Conservation (phyloP, 2,888 invertebrate species). For the Galerucella calmariensis region DNA sequence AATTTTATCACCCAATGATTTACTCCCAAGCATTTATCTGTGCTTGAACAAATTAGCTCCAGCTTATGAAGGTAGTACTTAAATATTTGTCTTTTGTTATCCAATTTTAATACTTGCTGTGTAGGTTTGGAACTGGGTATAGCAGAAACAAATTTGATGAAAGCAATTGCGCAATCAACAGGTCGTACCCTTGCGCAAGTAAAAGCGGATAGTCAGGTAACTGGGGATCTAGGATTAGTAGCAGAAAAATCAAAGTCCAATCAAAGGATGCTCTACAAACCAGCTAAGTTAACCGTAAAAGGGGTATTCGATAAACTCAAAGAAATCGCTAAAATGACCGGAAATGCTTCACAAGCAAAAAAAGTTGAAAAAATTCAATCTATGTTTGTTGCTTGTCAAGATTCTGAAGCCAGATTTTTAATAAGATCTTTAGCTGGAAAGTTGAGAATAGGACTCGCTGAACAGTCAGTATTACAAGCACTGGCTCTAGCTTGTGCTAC, state of each 20-base stretch:
- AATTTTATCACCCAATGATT: slow-evolving; percentile 86
- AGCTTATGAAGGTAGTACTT: slow-evolving; percentile 84
- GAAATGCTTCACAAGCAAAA: slow-evolving; percentile 75
- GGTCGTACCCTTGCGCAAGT: slow-evolving; percentile 87
- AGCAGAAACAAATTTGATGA: slow-evolving; percentile 94
- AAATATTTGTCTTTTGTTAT: slow-evolving; percentile 2
- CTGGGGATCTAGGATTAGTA: slow-evolving; percentile 91
- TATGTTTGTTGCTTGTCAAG: slow-evolving; percentile 91
- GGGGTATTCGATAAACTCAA: slow-evolving; percentile 85
- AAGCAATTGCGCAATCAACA: slow-evolving; percentile 91
- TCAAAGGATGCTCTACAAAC: slow-evolving; percentile 90
- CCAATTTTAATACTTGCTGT: slow-evolving; percentile 12
- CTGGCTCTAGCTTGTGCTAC: slow-evolving; percentile 85
- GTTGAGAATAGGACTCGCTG: slow-evolving; percentile 94
- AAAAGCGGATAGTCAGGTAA: slow-evolving; percentile 74
- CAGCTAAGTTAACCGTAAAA: slow-evolving; percentile 68
- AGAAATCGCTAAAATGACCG: slow-evolving; percentile 88
- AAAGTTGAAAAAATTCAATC: slow-evolving; percentile 93
- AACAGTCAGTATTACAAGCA: slow-evolving; percentile 90
- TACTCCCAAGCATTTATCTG: slow-evolving; percentile 90
- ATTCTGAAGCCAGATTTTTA: slow-evolving; percentile 88
- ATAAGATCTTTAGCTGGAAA: slow-evolving; percentile 93
- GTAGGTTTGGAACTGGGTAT: slow-evolving; percentile 86
- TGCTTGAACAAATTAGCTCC: slow-evolving; percentile 97
- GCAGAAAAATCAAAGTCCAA: slow-evolving; percentile 86